Evolutionary conservation across 1,140 invertebrate species (phyloP).

Genomic region (Drosophila rufa): DNA sequence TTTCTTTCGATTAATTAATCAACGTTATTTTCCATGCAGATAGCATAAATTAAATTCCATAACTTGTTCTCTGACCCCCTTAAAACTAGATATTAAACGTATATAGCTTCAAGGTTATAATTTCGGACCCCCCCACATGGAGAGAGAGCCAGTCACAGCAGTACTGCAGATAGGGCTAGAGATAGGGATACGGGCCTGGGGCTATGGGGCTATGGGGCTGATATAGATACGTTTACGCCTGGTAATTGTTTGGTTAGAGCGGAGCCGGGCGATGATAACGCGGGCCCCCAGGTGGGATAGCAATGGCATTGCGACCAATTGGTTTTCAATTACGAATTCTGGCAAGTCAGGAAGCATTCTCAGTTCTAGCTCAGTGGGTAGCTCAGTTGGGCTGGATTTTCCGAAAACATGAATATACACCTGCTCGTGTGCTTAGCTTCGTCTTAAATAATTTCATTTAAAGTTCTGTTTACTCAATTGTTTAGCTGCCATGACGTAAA

Average conservation of each 20-base stretch:
- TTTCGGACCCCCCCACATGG: conserved; percentile 1
- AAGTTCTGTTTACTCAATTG: conserved; percentile 5
- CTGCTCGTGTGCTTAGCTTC: background rate
- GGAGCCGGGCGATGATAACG: conserved; percentile 19
- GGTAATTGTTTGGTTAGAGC: conserved; percentile 33
- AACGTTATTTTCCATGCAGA: background rate
- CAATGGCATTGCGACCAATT: background rate
- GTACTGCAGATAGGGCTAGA: conserved; percentile 10
- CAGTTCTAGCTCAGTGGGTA: background rate
- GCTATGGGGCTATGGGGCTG: conserved; percentile 2
- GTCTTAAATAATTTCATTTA: background rate
- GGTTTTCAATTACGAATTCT: background rate
- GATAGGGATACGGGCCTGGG: conserved; percentile 13
- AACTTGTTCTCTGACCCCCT: background rate
- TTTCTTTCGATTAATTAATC: conserved; percentile 4
- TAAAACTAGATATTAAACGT: conserved; percentile 2
- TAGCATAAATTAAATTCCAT: conserved; percentile 4
- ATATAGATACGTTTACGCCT: conserved; percentile 27
- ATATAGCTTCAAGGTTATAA: background rate
- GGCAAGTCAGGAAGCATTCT: background rate
- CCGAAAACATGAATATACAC: background rate
- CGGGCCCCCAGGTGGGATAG: background rate
- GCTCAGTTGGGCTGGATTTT: background rate
- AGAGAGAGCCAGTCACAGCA: background rate
- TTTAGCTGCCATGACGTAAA: conserved; percentile 7